Evolutionary conservation across 2,888 invertebrate genomes (phyloP).

Genomic region (Tinea trinotella): DNA sequence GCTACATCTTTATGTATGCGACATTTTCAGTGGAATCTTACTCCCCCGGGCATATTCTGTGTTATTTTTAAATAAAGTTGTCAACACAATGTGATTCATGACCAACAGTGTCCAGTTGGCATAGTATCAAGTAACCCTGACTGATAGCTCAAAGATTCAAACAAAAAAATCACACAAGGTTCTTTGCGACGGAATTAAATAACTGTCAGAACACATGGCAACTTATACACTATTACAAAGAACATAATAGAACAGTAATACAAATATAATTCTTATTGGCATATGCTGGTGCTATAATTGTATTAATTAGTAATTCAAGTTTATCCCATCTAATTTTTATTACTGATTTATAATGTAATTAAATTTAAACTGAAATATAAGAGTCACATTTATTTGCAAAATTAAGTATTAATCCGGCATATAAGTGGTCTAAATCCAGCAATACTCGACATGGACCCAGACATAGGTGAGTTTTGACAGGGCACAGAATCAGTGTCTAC

Average conservation of each 20-base stretch:
- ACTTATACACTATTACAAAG: background rate
- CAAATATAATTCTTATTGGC: too few relatives aligned
- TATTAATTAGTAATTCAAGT: too few relatives aligned
- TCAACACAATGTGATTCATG: conserved; percentile 41
- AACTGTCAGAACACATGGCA: conserved; percentile 2
- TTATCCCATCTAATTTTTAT: too few relatives aligned
- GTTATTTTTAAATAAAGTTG: conserved; percentile 36
- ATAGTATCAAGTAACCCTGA: conserved; percentile 40
- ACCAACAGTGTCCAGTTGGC: conserved; percentile 39
- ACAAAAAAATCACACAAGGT: conserved; percentile 19
- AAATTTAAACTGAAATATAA: too few relatives aligned
- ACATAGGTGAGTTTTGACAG: too few relatives aligned
- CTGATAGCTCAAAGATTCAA: conserved; percentile 26
- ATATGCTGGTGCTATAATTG: too few relatives aligned
- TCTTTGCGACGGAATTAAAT: background rate
- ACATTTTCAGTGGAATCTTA: conserved; percentile 4
- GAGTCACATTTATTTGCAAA: too few relatives aligned
- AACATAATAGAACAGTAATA: background rate
- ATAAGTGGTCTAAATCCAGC: too few relatives aligned
- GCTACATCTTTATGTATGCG: conserved; percentile 3
- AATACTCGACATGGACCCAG: too few relatives aligned
- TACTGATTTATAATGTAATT: too few relatives aligned
- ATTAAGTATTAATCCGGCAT: too few relatives aligned
- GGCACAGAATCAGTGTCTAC: too few relatives aligned
- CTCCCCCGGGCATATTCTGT: conserved; percentile 20